These are phyloP conservation scores for Aricia artaxerxes DNA, from an alignment of 2,888 invertebrate genomes.

Conservation along the genomic window DNA sequence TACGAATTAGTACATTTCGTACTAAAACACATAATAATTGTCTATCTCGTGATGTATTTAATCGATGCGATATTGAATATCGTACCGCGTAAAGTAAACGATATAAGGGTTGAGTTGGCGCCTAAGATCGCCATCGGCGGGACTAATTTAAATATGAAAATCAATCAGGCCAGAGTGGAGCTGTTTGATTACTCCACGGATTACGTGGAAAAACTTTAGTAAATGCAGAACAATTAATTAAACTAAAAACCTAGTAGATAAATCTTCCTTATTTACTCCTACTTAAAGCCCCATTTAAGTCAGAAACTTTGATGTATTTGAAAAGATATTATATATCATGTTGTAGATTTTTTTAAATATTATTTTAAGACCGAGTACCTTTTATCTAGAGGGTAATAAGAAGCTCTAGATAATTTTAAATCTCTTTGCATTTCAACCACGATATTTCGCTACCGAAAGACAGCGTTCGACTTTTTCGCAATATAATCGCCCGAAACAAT, in stretches of 20 bases:
- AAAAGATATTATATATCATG: too few relatives aligned
- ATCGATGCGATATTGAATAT: neutral
- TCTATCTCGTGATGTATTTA: neutral
- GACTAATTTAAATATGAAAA: conserved; percentile 77
- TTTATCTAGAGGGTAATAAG: too few relatives aligned
- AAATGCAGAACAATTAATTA: neutral
- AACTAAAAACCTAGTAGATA: neutral
- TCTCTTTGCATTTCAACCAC: neutral
- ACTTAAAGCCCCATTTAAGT: too few relatives aligned
- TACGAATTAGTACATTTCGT: too few relatives aligned
- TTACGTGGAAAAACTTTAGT: conserved; percentile 55
- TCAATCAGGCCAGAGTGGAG: conserved; percentile 71
- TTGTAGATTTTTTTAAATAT: too few relatives aligned
- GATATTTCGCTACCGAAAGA: neutral
- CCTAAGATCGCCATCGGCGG: conserved; percentile 55
- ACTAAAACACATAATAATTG: neutral
- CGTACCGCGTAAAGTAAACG: neutral
- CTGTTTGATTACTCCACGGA: conserved; percentile 64
- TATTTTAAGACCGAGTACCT: too few relatives aligned
- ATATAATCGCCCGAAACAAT: conserved; percentile 20
- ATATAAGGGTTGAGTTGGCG: conserved; percentile 28
- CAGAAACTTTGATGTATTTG: too few relatives aligned
- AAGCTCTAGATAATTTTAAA: neutral
- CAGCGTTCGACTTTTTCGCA: conserved; percentile 20
- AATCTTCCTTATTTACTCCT: too few relatives aligned